Percentiles rank a stretch among this genome's conserved stretches.
These are phyloP conservation scores for Emydura subglobosa DNA, from an alignment of 2,113 vertebrate genomes.

Conservation along the genomic window DNA sequence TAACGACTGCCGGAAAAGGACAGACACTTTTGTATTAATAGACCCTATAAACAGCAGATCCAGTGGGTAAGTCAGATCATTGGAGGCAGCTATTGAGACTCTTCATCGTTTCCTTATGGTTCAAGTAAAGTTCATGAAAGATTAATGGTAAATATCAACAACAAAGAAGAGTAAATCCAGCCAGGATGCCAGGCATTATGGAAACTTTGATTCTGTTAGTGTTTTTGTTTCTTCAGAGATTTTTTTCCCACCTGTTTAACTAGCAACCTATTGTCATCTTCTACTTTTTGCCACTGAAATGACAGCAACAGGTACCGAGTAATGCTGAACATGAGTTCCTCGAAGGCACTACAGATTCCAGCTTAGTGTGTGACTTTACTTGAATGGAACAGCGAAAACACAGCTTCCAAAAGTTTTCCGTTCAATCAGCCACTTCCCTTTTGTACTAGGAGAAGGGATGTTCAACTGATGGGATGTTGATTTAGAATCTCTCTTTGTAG, in stretches of 20 bases:
- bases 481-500: not conserved
- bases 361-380: not conserved
- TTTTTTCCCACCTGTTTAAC: not conserved
- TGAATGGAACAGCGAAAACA: rapidly evolving
- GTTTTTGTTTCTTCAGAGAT: not conserved
- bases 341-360: not conserved
- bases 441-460: not conserved
- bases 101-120: conserved; percentile 60
- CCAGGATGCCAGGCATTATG: not conserved
- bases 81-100: conserved; percentile 63
- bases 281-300: not conserved
- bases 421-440: not conserved
- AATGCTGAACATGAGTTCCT: not conserved
- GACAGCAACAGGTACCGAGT: not conserved
- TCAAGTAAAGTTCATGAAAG: conserved; percentile 74
- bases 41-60: conserved; percentile 70
- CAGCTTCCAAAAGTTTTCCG: not conserved
- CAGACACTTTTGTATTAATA: conserved; percentile 62
- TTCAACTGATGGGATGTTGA: not conserved
- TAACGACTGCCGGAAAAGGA: conserved; percentile 68
- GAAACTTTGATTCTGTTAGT: conserved; percentile 14
- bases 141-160: conserved; percentile 49
- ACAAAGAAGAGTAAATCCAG: not conserved
- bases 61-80: conserved; percentile 46
- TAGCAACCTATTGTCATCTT: not conserved